Evolutionary conservation across 1,140 invertebrate genomes (phyloP).

Genomic region (Dreissena rostriformis): DNA sequence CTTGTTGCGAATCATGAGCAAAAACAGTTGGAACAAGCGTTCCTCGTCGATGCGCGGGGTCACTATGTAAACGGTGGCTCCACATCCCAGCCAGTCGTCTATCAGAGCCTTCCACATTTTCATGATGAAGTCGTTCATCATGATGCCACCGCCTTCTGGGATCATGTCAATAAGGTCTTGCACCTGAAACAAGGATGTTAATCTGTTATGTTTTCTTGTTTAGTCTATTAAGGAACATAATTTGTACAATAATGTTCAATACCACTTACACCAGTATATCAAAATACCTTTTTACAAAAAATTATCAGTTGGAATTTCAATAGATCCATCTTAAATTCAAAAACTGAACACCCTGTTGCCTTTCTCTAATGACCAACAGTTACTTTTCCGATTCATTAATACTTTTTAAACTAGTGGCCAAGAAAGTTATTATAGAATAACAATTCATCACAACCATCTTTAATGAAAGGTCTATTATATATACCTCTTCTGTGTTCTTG

Average conservation of each 20-base stretch:
- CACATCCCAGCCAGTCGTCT: constrained; percentile 78
- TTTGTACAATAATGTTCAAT: neutral
- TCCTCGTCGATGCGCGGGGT: constrained; percentile 78
- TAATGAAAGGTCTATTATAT: neutral
- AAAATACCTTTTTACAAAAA: constrained; percentile 15
- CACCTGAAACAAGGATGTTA: constrained; percentile 66
- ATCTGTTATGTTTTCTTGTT: neutral
- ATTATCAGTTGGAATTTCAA: neutral
- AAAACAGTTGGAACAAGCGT: constrained; percentile 72
- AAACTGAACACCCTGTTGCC: too few relatives aligned
- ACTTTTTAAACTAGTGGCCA: too few relatives aligned
- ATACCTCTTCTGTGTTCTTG: constrained; percentile 77
- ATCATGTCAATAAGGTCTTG: constrained; percentile 77
- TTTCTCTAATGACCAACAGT: too few relatives aligned
- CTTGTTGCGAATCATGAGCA: constrained; percentile 78
- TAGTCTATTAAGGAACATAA: neutral
- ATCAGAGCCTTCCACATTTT: constrained; percentile 76
- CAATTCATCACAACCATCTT: too few relatives aligned
- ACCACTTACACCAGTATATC: neutral
- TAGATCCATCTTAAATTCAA: too few relatives aligned
- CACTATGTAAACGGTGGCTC: constrained; percentile 74
- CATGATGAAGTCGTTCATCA: constrained; percentile 78
- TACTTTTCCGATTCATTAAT: too few relatives aligned
- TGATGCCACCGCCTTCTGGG: constrained; percentile 78
- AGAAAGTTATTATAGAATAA: too few relatives aligned